These are phyloP conservation scores for Petrocephalus schoutedeni DNA, from an alignment of 2,797 vertebrate species.

Conservation along the genomic window DNA sequence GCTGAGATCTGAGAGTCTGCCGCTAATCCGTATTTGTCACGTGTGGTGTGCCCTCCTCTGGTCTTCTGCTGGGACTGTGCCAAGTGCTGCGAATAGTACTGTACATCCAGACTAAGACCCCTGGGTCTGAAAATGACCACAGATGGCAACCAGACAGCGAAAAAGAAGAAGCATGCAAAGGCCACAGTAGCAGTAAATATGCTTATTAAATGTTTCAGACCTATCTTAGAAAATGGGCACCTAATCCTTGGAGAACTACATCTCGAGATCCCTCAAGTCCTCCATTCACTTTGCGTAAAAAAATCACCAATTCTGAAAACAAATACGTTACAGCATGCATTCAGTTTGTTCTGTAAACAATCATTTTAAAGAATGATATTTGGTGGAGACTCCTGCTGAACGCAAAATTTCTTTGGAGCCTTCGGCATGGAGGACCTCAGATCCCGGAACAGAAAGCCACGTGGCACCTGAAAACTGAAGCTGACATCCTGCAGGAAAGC, in stretches of 20 bases:
- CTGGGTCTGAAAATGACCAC: conserved; percentile 73
- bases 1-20: neutral
- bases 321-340: neutral
- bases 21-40: neutral
- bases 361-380: neutral
- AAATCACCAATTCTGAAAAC: neutral
- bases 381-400: neutral
- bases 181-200: conserved; percentile 81
- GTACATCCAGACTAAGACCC: conserved; percentile 70
- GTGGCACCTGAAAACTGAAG: neutral
- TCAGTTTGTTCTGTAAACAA: neutral
- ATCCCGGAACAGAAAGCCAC: neutral
- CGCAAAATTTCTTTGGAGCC: neutral
- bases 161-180: conserved; percentile 79
- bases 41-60: conserved; percentile 55
- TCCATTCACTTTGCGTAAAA: neutral
- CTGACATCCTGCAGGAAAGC: neutral
- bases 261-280: neutral
- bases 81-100: conserved; percentile 67
- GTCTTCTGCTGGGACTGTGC: conserved; percentile 65
- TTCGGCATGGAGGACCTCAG: neutral
- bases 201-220: conserved; percentile 29
- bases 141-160: conserved; percentile 73
- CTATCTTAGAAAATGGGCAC: neutral
- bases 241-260: neutral